Evolutionary conservation across 1,140 invertebrate species (phyloP).

Genomic region (Phortica variegata): DNA sequence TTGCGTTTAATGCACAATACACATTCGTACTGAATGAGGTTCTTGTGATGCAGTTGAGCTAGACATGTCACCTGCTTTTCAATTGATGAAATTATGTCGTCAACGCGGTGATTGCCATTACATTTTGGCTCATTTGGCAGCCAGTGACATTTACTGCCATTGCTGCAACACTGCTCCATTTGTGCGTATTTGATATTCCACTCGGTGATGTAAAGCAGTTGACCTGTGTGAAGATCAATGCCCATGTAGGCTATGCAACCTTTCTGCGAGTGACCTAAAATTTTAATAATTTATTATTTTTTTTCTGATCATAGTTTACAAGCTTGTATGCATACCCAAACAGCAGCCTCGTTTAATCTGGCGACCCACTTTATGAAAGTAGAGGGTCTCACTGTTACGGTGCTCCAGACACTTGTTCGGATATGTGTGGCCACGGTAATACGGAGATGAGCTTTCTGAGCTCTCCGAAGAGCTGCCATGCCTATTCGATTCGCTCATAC

Average conservation of each 20-base stretch:
- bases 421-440: slow-evolving; percentile 38
- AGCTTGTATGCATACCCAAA: slow-evolving; percentile 24
- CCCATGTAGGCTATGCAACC: slow-evolving; percentile 71
- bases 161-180: slow-evolving; percentile 40
- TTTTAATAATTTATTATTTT: slow-evolving; percentile 14
- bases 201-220: slow-evolving; percentile 69
- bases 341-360: slow-evolving; percentile 48
- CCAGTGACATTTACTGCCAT: slow-evolving; percentile 45
- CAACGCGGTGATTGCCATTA: slow-evolving; percentile 41
- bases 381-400: slow-evolving; percentile 43
- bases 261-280: slow-evolving; percentile 63
- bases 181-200: slow-evolving; percentile 65
- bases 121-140: slow-evolving; percentile 34
- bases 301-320: no score
- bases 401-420: slow-evolving; percentile 48
- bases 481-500: slow-evolving; percentile 50
- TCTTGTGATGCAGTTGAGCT: slow-evolving; percentile 68
- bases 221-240: slow-evolving; percentile 68
- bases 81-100: slow-evolving; percentile 60
- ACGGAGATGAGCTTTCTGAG: slow-evolving; percentile 47
- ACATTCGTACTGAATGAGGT: slow-evolving; percentile 73
- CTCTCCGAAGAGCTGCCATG: slow-evolving; percentile 49
- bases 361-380: slow-evolving; percentile 47
- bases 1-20: slow-evolving; percentile 66
- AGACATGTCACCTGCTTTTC: slow-evolving; percentile 74